Conservation (phyloP, 2,797 vertebrate species). For the Myotis findleyi region DNA sequence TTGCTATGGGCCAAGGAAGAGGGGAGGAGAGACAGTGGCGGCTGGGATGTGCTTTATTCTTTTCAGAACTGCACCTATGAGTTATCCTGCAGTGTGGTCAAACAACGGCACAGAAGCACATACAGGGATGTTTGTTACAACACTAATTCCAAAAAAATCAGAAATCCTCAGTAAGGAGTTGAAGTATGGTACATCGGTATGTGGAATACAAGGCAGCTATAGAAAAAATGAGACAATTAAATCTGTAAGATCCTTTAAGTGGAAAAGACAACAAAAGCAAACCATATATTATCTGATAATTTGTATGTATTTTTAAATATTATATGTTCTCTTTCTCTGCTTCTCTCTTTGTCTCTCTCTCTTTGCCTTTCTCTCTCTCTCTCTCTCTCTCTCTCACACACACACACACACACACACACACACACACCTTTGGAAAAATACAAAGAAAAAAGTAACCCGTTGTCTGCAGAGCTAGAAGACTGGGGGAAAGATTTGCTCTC, state of each 20-base stretch:
- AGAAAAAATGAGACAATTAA: not conserved
- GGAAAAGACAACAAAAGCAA: conserved; percentile 7
- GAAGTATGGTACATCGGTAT: not conserved
- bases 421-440: not conserved
- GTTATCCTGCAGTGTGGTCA: not conserved
- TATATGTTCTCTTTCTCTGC: not conserved
- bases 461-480: not conserved
- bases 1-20: not conserved
- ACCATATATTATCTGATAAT: not conserved
- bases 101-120: not conserved
- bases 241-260: not conserved
- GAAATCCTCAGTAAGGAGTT: not conserved
- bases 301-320: not conserved
- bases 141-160: not conserved
- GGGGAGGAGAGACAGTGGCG: not conserved
- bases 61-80: not conserved
- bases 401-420: not conserved
- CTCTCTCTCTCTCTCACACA: not conserved
- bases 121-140: not conserved
- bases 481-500: not conserved
- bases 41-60: not conserved
- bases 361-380: not conserved
- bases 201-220: not conserved
- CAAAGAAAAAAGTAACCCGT: not conserved
- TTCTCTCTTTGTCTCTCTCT: not conserved